Evolutionary conservation across 2,888 invertebrate species (phyloP).

Genomic region (Steinernema carpocapsae): DNA sequence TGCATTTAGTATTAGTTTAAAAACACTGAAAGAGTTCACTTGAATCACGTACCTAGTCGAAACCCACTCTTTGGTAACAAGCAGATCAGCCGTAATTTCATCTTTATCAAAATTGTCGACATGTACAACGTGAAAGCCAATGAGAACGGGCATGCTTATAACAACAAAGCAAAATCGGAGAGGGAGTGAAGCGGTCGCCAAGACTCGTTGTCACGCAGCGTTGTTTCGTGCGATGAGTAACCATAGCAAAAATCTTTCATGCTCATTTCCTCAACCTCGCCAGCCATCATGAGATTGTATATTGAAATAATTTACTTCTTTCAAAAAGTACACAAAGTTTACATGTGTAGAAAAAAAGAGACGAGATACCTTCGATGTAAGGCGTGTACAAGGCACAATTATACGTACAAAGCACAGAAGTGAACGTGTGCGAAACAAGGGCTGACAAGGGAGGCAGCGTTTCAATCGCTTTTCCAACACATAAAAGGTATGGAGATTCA

Average conservation of each 20-base stretch:
- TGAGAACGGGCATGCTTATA: conserved; percentile 12
- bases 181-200: conserved; percentile 16
- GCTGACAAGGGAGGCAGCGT: conserved; percentile 10
- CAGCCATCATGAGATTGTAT: conserved; percentile 50
- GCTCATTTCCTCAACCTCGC: conserved; percentile 13
- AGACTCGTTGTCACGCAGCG: conserved; percentile 8
- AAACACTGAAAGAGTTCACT: neutral
- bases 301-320: conserved; percentile 29
- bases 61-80: conserved; percentile 20
- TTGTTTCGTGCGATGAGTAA: conserved; percentile 1
- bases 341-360: conserved; percentile 4
- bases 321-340: neutral
- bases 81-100: neutral
- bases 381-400: neutral
- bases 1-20: neutral
- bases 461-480: conserved; percentile 24
- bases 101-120: neutral
- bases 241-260: neutral
- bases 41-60: neutral
- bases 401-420: conserved; percentile 26
- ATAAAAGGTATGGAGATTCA: conserved; percentile 14
- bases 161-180: conserved; percentile 24
- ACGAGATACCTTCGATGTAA: conserved; percentile 31
- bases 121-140: conserved; percentile 23
- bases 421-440: conserved; percentile 11